Percentiles rank a stretch among this genome's conserved stretches.
phyloP scores from a whole-genome alignment of 2,113 vertebrate genomes.

The Etheostoma cragini region DNA sequence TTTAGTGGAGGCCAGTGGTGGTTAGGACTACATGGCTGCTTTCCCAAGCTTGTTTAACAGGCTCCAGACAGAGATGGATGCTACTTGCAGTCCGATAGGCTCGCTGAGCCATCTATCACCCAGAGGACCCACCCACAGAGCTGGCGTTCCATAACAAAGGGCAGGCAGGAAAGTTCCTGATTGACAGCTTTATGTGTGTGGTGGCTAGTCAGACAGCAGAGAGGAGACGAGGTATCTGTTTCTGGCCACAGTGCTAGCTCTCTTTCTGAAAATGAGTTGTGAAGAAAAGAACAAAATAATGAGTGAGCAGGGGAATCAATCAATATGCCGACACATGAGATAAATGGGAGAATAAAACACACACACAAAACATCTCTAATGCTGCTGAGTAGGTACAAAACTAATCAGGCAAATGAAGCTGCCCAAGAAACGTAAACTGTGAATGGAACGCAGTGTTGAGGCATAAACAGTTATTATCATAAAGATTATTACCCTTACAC shows the following conservation, averaged over 20 bases:
- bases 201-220: slow-evolving; percentile 72
- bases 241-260: slow-evolving; percentile 66
- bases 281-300: slow-evolving; percentile 81
- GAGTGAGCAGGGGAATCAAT: slow-evolving; percentile 79
- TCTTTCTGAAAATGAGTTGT: slow-evolving; percentile 80
- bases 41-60: slow-evolving; percentile 86
- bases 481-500: slow-evolving; percentile 83
- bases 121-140: slow-evolving; percentile 81
- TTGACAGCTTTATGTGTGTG: slow-evolving; percentile 83
- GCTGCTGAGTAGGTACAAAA: slow-evolving; percentile 78
- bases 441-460: slow-evolving; percentile 73
- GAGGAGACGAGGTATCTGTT: slow-evolving; percentile 76
- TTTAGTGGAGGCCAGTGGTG: slow-evolving; percentile 85
- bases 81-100: slow-evolving; percentile 79
- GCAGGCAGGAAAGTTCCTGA: slow-evolving; percentile 78
- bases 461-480: slow-evolving; percentile 80
- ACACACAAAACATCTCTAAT: slow-evolving; percentile 65
- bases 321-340: slow-evolving; percentile 76
- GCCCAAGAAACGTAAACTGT: slow-evolving; percentile 71
- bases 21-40: slow-evolving; percentile 85
- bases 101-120: slow-evolving; percentile 80
- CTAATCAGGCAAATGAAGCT: slow-evolving; percentile 80
- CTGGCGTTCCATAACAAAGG: slow-evolving; percentile 82
- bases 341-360: slow-evolving; percentile 77
- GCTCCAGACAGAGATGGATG: slow-evolving; percentile 83